Evolutionary conservation across 2,797 vertebrate species (phyloP), one percentile per base, ranked within the genome.

Genomic region (Smutsia temminckii): DNA sequence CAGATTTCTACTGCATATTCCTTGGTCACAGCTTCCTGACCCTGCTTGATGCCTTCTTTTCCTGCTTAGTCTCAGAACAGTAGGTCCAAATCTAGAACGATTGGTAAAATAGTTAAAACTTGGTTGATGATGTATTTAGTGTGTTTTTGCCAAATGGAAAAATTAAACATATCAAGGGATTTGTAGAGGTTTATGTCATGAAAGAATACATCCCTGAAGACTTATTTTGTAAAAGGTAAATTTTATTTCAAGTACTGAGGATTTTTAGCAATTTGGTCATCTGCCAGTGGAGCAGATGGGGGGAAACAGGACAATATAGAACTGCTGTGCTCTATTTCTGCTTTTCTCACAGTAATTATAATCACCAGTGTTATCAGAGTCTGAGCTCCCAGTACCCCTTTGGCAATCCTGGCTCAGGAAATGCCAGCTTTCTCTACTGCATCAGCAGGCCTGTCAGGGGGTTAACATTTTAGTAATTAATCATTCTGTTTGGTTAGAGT

Each of bases 141-240:
- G 18, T 23, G 17, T 69, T 96, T 89, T 77, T 91, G 42, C 14
- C 53, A 89, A 85, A 79, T 55, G 46, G 49, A 63, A 91, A 93
- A 63, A 77, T 86, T 51, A 92, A 95, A 77, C 23, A 1, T 49
- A 46, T 55, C 23, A 91, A 77, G 27, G 12, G 29, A 51, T 94
- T 79, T 89, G 37, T 95, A 34, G 55, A 91, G 27, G 18, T 51
- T 87, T 57, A 29, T 85, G 40, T 78, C 34, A 77, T 34, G 27
- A 80, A 72, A 89, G 46, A 86, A 74, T 2, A 29, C 13, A 79
- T 2, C n/a, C 37, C 8, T 90, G n/a, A 89, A 89, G 42, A 49
- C 71, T 66, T 95, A 53, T 89, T 95, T 96, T 69, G 34, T 78
- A 69, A 61, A 78, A 61, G 10, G 61, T 94, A 71, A 5, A 79